Percentiles rank a stretch among this genome's conserved stretches.
Conservation (phyloP, 1,140 invertebrate species). For the Archivesica marissinica region DNA sequence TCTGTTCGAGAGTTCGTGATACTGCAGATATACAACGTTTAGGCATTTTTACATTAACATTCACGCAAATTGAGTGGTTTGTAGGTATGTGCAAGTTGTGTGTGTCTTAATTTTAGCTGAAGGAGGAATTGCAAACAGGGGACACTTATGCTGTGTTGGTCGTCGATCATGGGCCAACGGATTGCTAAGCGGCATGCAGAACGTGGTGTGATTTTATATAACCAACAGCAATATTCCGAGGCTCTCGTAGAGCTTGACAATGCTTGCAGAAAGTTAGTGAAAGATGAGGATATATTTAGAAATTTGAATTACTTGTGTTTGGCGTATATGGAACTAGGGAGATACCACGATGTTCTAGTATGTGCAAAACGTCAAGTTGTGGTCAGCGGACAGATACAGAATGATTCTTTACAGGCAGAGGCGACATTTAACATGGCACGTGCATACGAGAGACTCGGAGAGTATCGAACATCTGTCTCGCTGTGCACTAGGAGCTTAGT, state of each 20-base stretch:
- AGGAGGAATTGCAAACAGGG: not conserved
- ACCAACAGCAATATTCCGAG: slow-evolving; percentile 41
- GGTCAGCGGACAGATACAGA: slow-evolving; percentile 39
- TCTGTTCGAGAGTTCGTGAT: not conserved
- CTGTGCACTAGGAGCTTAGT: slow-evolving; percentile 43
- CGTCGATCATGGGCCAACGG: slow-evolving; percentile 39
- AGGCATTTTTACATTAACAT: not conserved
- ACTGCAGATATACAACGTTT: not conserved
- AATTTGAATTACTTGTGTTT: slow-evolving; percentile 54
- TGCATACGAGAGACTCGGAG: slow-evolving; percentile 47
- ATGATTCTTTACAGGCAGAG: slow-evolving; percentile 12
- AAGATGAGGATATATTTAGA: slow-evolving; percentile 46
- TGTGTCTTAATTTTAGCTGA: not conserved
- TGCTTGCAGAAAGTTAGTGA: slow-evolving; percentile 25
- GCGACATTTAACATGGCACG: slow-evolving; percentile 56
- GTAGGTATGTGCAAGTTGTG: not conserved
- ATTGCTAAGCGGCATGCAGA: slow-evolving; percentile 49
- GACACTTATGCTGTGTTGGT: slow-evolving; percentile 14
- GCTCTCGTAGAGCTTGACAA: slow-evolving; percentile 29
- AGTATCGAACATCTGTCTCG: slow-evolving; percentile 47
- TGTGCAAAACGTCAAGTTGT: slow-evolving; percentile 43
- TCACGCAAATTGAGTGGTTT: not conserved
- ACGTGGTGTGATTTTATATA: slow-evolving; percentile 34
- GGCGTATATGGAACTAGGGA: slow-evolving; percentile 48
- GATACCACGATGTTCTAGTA: slow-evolving; percentile 54